Conservation (phyloP, 2,888 invertebrate species). For the Bruchidius siliquastri region DNA sequence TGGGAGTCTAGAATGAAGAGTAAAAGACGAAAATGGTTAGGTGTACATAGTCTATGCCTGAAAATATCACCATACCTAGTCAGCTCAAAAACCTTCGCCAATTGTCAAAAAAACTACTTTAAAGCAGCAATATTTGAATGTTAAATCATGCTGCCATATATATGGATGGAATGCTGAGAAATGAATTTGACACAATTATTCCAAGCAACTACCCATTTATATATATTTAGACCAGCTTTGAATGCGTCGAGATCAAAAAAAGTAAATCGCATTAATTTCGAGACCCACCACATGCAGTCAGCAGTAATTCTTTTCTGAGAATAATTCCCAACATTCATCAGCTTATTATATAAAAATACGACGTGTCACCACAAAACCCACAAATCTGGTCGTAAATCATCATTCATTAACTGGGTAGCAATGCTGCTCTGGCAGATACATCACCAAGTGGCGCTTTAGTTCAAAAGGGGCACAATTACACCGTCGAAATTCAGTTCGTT, state of each 20-base stretch:
- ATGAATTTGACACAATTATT: background rate
- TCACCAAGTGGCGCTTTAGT: background rate
- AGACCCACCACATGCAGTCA: background rate
- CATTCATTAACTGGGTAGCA: background rate
- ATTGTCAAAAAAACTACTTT: too few relatives aligned
- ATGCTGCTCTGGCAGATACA: background rate
- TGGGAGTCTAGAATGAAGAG: too few relatives aligned
- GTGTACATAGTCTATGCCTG: too few relatives aligned
- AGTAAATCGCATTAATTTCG: background rate
- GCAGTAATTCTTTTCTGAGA: background rate
- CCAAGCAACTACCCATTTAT: background rate
- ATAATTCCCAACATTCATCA: background rate
- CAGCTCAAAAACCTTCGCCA: too few relatives aligned
- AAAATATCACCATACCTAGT: too few relatives aligned
- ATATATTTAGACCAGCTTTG: background rate
- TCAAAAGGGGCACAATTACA: background rate
- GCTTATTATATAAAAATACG: background rate
- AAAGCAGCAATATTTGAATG: too few relatives aligned
- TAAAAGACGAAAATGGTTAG: too few relatives aligned
- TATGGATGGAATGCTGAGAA: background rate
- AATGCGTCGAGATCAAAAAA: background rate
- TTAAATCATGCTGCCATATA: too few relatives aligned
- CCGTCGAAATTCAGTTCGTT: background rate
- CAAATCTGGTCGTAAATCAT: background rate
- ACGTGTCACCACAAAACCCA: background rate